These are phyloP conservation scores for Potamarius usumacintae DNA, from an alignment of 2,113 vertebrate genomes.

Conservation along the genomic window DNA sequence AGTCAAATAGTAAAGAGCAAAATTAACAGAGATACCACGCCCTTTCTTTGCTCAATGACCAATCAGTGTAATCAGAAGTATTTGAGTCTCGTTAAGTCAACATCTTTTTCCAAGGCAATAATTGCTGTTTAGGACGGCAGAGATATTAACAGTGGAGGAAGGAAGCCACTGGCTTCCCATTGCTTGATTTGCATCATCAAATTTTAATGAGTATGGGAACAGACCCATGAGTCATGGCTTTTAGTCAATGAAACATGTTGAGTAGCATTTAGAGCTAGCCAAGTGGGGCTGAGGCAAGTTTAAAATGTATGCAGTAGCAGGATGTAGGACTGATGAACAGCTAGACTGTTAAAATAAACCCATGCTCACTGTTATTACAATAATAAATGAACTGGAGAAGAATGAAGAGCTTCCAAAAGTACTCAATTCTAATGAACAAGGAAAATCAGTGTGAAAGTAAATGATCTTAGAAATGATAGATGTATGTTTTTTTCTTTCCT, in stretches of 20 bases:
- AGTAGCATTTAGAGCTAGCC: slow-evolving; percentile 21
- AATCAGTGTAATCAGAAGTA: slow-evolving; percentile 72
- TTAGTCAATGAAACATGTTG: slow-evolving; percentile 27
- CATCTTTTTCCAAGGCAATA: slow-evolving; percentile 42
- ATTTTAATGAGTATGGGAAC: slow-evolving; percentile 38
- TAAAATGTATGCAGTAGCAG: slow-evolving; percentile 63
- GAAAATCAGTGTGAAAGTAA: slow-evolving; percentile 45
- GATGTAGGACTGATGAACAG: slow-evolving; percentile 59
- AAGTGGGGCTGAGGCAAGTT: not conserved
- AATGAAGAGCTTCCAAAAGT: slow-evolving; percentile 46
- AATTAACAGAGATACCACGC: slow-evolving; percentile 62
- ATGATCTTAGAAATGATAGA: slow-evolving; percentile 31
- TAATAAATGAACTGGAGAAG: slow-evolving; percentile 56
- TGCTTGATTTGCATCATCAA: slow-evolving; percentile 15
- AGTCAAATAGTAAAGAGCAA: slow-evolving; percentile 59
- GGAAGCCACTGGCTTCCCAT: not conserved
- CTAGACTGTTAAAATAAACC: slow-evolving; percentile 65
- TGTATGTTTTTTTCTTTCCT: slow-evolving; percentile 24
- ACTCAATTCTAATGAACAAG: slow-evolving; percentile 17
- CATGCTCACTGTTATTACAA: slow-evolving; percentile 61
- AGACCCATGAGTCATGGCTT: slow-evolving; percentile 9
- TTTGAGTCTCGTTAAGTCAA: slow-evolving; percentile 47
- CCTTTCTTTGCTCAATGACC: slow-evolving; percentile 61
- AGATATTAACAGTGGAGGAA: slow-evolving; percentile 37
- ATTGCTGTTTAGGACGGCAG: not conserved